Percentiles rank a stretch among this genome's conserved stretches.
Conservation (phyloP, 2,797 vertebrate species). For the Hippoglossus hippoglossus region DNA sequence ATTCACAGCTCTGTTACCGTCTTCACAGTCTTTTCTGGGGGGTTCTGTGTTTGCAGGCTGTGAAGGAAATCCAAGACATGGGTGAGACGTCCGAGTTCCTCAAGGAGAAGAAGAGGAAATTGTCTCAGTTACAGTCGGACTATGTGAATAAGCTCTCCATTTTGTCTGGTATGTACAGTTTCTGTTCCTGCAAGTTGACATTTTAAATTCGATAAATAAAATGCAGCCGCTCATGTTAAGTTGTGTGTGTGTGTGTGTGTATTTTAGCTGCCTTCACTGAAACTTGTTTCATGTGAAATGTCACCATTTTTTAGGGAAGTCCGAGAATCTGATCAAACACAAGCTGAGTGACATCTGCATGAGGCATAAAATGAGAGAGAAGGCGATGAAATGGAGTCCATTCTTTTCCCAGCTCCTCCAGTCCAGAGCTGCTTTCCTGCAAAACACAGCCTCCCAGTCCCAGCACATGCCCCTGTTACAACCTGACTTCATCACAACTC, state of each 20-base stretch:
- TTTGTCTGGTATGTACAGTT: slow-evolving; percentile 64
- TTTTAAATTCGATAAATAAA: not conserved
- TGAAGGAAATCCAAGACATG: slow-evolving; percentile 64
- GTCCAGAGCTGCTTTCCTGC: slow-evolving; percentile 45
- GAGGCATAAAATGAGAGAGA: slow-evolving; percentile 52
- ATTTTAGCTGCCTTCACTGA: not conserved
- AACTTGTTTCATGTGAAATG: not conserved
- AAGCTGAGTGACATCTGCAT: slow-evolving; percentile 58
- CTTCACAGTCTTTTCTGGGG: not conserved
- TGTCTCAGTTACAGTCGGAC: slow-evolving; percentile 47
- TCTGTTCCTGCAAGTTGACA: not conserved
- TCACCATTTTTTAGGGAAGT: slow-evolving; percentile 59
- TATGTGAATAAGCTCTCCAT: slow-evolving; percentile 66
- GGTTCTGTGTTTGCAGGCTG: slow-evolving; percentile 64
- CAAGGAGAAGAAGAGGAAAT: slow-evolving; percentile 56
- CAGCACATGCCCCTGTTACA: not conserved
- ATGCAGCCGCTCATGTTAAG: not conserved
- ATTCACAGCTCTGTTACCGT: not conserved
- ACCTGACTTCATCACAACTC: rapidly evolving
- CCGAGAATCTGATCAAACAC: slow-evolving; percentile 33
- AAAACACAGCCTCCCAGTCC: not conserved
- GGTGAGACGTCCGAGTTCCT: slow-evolving; percentile 48
- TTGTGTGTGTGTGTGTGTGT: not conserved
- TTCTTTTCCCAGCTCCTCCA: slow-evolving; percentile 60
- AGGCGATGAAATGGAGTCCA: slow-evolving; percentile 21